These are phyloP conservation scores for Drosophila pullipes DNA, from an alignment of 2,888 invertebrate genomes.

Conservation along the genomic window DNA sequence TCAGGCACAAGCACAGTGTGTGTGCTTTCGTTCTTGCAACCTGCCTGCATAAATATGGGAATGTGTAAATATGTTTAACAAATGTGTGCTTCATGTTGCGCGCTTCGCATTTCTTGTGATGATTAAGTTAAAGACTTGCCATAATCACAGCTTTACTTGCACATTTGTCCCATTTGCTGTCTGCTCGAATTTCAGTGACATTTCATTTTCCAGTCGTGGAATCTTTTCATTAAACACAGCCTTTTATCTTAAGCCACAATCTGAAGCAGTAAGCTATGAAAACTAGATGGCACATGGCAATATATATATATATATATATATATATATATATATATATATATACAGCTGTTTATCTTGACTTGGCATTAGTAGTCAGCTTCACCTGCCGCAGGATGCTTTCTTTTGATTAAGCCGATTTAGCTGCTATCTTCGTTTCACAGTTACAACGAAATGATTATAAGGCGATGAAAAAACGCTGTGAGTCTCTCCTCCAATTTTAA, in stretches of 20 bases:
- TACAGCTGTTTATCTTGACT: not conserved
- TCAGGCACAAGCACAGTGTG: slow-evolving; percentile 1
- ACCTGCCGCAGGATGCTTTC: not conserved
- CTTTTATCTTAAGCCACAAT: not conserved
- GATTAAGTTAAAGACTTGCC: slow-evolving; percentile 18
- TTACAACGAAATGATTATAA: not conserved
- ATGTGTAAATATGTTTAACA: slow-evolving; percentile 19
- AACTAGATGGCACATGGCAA: not conserved
- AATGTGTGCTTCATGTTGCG: slow-evolving; percentile 26
- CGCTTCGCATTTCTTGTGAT: slow-evolving; percentile 22
- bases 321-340: not conserved
- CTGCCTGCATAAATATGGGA: slow-evolving; percentile 10
- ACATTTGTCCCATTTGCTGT: slow-evolving; percentile 18
- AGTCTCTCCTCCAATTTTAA: not conserved
- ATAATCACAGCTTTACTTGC: slow-evolving; percentile 12
- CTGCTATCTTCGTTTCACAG: not conserved
- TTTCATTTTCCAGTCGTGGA: slow-evolving; percentile 31
- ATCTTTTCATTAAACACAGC: slow-evolving; percentile 1
- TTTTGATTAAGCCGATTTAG: not conserved
- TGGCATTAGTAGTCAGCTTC: not conserved
- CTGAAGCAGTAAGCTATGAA: not conserved
- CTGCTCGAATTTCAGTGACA: slow-evolving; percentile 10
- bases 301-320: not conserved
- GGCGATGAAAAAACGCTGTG: no score
- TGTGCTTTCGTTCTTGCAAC: slow-evolving; percentile 14